Evolutionary conservation across 2,113 vertebrate species (phyloP).

Genomic region (Heloderma charlesbogerti): DNA sequence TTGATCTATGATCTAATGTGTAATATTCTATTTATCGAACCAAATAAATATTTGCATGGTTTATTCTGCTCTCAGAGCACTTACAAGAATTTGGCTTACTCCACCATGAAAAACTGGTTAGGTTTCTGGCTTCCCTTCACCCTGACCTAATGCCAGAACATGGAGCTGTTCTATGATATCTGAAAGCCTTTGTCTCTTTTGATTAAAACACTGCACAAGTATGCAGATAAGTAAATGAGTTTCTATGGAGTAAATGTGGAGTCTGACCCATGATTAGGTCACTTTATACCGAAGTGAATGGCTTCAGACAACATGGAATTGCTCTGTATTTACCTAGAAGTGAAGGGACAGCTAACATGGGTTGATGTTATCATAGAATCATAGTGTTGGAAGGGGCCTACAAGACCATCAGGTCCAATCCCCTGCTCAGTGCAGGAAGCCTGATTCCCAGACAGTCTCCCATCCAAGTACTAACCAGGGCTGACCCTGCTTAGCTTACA

Average conservation of each 20-base stretch:
- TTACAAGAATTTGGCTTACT: neutral
- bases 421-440: no score
- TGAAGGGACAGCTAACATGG: neutral
- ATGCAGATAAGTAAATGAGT: neutral
- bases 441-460: no score
- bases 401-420: no score
- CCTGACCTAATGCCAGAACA: neutral
- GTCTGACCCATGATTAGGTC: neutral
- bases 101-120: neutral
- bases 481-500: no score
- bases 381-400: no score
- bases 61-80: neutral
- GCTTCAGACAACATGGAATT: neutral
- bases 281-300: neutral
- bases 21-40: neutral
- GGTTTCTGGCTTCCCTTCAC: neutral
- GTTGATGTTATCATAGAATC: no score
- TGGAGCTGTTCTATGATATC: neutral
- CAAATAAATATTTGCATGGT: constrained; percentile 6
- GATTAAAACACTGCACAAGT: neutral
- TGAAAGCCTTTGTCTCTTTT: neutral
- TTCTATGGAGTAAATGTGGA: neutral
- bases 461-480: no score
- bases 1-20: neutral
- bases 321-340: neutral